A percentile compares a stretch with the other conserved stretches of the same genome.
Conservation (phyloP, 2,888 invertebrate species). For the Acheta domesticus region DNA sequence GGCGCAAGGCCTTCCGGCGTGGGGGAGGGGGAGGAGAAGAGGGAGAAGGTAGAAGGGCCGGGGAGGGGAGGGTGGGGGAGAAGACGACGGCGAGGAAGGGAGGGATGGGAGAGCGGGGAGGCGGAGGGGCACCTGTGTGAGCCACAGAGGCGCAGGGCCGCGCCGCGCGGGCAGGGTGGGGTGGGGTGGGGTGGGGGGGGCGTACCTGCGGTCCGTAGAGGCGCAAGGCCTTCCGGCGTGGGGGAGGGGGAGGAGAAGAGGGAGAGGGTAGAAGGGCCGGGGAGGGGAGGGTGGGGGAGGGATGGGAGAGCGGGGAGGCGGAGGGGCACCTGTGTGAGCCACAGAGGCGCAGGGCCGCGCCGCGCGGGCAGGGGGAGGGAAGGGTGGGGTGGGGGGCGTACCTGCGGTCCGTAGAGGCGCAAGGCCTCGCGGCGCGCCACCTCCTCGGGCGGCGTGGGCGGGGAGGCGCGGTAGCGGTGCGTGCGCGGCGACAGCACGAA, state of each 20-base stretch:
- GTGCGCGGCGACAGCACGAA: background rate
- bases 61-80: background rate
- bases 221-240: background rate
- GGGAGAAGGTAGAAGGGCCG: no score
- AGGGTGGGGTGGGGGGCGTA: background rate
- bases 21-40: no score
- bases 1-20: background rate
- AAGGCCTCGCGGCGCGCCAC: background rate
- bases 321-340: no score
- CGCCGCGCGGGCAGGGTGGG: no score
- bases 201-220: background rate
- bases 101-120: background rate
- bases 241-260: background rate
- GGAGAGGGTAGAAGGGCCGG: no score
- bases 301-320: no score
- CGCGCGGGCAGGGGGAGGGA: no score
- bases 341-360: no score
- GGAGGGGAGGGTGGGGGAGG: no score
- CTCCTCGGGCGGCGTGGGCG: background rate
- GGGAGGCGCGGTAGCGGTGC: conserved; percentile 7
- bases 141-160: no score
- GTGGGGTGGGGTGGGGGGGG: background rate
- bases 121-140: background rate
- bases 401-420: background rate
- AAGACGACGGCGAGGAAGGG: no score